phyloP scores from a whole-genome alignment of 2,888 invertebrate species.

The Eupithecia subfuscata region DNA sequence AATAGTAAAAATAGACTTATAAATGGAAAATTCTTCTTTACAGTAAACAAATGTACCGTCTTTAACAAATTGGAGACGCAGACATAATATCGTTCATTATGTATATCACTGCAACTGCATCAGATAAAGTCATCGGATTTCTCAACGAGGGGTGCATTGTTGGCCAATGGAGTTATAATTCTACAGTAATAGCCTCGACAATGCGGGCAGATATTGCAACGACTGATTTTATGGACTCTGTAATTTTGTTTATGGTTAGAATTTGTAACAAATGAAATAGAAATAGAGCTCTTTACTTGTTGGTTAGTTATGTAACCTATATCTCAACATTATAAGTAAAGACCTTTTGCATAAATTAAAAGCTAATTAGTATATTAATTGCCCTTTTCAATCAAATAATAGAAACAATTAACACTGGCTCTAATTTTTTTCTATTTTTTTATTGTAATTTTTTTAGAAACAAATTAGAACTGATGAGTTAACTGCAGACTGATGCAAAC shows the following conservation, averaged over 20 bases:
- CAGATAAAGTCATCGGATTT: constrained; percentile 7
- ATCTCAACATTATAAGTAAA: background rate
- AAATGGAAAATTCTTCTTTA: background rate
- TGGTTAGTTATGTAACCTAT: background rate
- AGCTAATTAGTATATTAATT: background rate
- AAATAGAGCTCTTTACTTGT: background rate
- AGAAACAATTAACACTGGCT: too few species aligned
- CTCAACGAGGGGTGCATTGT: constrained; percentile 21
- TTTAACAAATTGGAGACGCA: background rate
- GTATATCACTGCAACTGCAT: background rate
- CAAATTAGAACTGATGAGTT: too few species aligned
- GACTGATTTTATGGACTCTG: constrained; percentile 22
- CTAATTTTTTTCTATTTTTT: too few species aligned
- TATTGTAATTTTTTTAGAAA: too few species aligned
- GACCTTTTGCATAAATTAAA: background rate
- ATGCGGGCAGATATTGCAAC: constrained; percentile 49
- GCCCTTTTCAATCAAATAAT: background rate
- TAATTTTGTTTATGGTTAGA: constrained; percentile 20
- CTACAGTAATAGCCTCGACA: constrained; percentile 26
- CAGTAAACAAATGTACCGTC: background rate
- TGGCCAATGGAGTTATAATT: constrained; percentile 39
- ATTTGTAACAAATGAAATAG: background rate
- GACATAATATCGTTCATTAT: background rate
- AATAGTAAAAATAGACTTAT: background rate
- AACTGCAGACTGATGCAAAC: too few species aligned